phyloP scores from a whole-genome alignment of 2,113 vertebrate genomes.

The Limanda limanda region DNA sequence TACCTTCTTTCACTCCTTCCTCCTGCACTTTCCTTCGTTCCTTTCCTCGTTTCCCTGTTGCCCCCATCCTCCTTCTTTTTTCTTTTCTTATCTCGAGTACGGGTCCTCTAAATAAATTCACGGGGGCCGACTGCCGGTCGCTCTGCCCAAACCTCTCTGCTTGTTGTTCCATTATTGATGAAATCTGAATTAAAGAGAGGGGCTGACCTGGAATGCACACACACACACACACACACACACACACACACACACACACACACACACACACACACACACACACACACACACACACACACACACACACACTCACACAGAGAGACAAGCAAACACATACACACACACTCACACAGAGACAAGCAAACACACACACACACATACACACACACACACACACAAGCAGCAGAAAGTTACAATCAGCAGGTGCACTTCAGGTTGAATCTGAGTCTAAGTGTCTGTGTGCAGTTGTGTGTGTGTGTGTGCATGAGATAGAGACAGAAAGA shows the following conservation, averaged over 20 bases:
- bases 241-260: no score
- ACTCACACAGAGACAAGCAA: neutral
- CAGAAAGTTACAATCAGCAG: slow-evolving; percentile 35
- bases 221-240: neutral
- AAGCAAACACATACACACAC: no score
- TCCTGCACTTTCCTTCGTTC: neutral
- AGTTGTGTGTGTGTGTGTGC: neutral
- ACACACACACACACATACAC: neutral
- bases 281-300: neutral
- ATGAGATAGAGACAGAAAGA: neutral
- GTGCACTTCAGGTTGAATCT: slow-evolving; percentile 39
- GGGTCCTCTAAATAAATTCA: neutral
- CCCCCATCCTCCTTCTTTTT: neutral
- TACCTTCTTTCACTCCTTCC: slow-evolving; percentile 5
- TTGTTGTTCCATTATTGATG: neutral
- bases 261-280: no score
- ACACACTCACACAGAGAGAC: no score
- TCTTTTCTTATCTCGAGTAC: neutral
- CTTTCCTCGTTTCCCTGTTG: neutral
- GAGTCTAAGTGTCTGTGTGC: neutral
- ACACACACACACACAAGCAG: neutral
- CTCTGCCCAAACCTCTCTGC: neutral
- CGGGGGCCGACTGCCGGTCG: neutral
- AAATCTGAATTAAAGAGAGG: neutral
- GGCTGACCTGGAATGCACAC: neutral